Evolutionary conservation across 2,888 invertebrate genomes (phyloP).

Genomic region (Mayetiola destructor): DNA sequence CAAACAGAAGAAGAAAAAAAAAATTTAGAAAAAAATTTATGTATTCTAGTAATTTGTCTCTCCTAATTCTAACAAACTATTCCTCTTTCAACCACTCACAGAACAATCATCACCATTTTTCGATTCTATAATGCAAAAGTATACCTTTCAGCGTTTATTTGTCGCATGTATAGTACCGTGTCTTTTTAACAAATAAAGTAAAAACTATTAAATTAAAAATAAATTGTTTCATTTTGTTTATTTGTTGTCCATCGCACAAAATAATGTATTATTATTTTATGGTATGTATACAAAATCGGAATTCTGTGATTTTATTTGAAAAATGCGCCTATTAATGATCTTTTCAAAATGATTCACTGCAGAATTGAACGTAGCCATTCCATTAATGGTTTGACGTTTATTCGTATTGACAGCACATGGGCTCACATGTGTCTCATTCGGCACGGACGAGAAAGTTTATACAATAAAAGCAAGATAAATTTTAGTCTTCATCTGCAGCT

Average conservation of each 20-base stretch:
- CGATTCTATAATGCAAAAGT: neutral
- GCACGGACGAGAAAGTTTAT: too few relatives aligned
- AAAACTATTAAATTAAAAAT: slow-evolving; percentile 5
- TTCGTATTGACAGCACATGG: too few relatives aligned
- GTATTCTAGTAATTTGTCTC: neutral
- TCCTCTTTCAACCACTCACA: neutral
- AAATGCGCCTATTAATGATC: too few relatives aligned
- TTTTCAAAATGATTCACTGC: too few relatives aligned
- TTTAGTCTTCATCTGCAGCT: too few relatives aligned
- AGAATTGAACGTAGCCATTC: too few relatives aligned
- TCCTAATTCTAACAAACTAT: neutral
- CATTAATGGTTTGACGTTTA: too few relatives aligned
- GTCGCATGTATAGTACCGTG: slow-evolving; percentile 7
- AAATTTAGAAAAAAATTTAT: slow-evolving; percentile 5
- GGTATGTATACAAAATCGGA: too few relatives aligned
- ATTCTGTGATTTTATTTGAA: too few relatives aligned
- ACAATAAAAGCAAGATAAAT: too few relatives aligned
- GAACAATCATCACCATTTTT: neutral
- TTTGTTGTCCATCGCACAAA: neutral
- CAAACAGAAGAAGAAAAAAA: slow-evolving; percentile 3
- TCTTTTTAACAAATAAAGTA: slow-evolving; percentile 8
- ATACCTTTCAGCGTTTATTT: slow-evolving; percentile 4
- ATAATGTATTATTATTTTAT: too few relatives aligned
- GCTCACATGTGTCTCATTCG: too few relatives aligned
- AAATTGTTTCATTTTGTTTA: neutral